A percentile compares a stretch with the other conserved stretches of the same genome.
These are phyloP conservation scores for human (Homo sapiens) DNA, from an alignment of 2,113 vertebrate genomes.

Conservation along the genomic window GRCh38 chr5:65906001-65906500, in stretches of 20 bases:
- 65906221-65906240: conserved; percentile 58
- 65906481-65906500: not conserved
- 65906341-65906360: not conserved
- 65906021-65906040: conserved; percentile 42
- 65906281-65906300: conserved; percentile 58
- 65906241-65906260: conserved; percentile 53
- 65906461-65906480: not conserved
- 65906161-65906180: conserved; percentile 24
- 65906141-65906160: conserved; percentile 62
- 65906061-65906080: conserved; percentile 63
- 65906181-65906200: conserved; percentile 50
- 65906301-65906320: conserved; percentile 48
- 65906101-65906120: not conserved
- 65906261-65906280: conserved; percentile 28
- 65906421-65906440: conserved; percentile 24
- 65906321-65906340: conserved; percentile 52
- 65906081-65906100: conserved; percentile 62
- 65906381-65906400: not conserved
- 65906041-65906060: conserved; percentile 31
- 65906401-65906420: not conserved
- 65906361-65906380: not conserved
- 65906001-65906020: conserved; percentile 2
- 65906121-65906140: conserved; percentile 54
- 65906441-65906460: conserved; percentile 23
- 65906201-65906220: conserved; percentile 62